phyloP scores from a whole-genome alignment of 2,888 invertebrate species.

The Beris chalybata region DNA sequence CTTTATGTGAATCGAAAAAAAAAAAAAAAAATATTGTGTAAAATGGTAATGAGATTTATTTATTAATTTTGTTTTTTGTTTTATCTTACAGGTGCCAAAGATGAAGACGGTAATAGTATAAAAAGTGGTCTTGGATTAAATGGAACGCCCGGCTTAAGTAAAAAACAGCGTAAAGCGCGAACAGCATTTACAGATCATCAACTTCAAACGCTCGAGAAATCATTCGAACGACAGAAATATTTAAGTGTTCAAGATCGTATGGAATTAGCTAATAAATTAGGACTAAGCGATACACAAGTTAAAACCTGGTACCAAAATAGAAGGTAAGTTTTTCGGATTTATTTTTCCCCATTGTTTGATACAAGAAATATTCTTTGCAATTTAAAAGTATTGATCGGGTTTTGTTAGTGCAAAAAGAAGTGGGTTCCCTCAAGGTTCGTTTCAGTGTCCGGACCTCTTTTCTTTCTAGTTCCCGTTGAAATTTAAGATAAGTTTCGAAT shows the following conservation, averaged over 20 bases:
- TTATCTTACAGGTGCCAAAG: slow-evolving; percentile 72
- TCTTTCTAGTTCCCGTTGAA: too few relatives aligned
- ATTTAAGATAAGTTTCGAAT: too few relatives aligned
- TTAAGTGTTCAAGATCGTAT: slow-evolving; percentile 96
- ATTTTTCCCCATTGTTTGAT: slow-evolving; percentile 3
- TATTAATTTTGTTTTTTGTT: neutral
- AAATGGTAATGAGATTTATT: too few relatives aligned
- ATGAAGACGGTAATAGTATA: slow-evolving; percentile 68
- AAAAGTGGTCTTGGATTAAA: slow-evolving; percentile 54
- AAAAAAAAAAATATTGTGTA: too few relatives aligned
- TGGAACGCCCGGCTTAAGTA: slow-evolving; percentile 63
- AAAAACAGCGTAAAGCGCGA: slow-evolving; percentile 94
- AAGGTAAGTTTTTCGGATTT: slow-evolving; percentile 66
- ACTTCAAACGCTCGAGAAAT: slow-evolving; percentile 92
- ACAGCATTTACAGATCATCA: slow-evolving; percentile 99
- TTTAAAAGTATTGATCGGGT: too few relatives aligned
- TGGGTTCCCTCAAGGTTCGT: too few relatives aligned
- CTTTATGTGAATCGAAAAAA: too few relatives aligned
- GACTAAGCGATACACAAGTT: slow-evolving; percentile 97
- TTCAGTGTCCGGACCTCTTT: too few relatives aligned
- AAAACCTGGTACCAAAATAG: slow-evolving; percentile 99
- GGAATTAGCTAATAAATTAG: slow-evolving; percentile 95
- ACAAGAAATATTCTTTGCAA: neutral
- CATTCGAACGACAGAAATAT: slow-evolving; percentile 96
- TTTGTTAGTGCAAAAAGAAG: too few relatives aligned